Evolutionary conservation across 2,888 invertebrate species (phyloP).

Genomic region (Mantis religiosa): DNA sequence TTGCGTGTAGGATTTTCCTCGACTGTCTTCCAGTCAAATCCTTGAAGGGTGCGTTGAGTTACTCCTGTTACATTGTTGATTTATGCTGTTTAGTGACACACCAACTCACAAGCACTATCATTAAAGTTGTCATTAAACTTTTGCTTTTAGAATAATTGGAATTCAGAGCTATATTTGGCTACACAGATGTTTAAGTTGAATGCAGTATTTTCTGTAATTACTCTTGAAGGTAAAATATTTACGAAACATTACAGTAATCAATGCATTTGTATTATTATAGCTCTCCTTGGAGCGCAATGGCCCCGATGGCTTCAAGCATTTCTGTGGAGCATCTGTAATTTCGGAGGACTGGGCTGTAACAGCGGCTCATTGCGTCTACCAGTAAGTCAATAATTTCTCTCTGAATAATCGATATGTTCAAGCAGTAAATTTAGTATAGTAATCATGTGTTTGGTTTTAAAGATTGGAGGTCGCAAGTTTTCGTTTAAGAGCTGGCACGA

Average conservation of each 20-base stretch:
- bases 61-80: too few relatives aligned
- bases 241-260: not conserved
- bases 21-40: too few relatives aligned
- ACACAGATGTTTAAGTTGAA: too few relatives aligned
- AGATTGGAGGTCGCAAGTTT: not conserved
- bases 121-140: too few relatives aligned
- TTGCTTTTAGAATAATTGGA: too few relatives aligned
- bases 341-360: not conserved
- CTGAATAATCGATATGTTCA: not conserved
- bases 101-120: too few relatives aligned
- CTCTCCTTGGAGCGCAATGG: not conserved
- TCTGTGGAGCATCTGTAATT: not conserved
- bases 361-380: not conserved
- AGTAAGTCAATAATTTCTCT: not conserved
- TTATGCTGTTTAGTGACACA: too few relatives aligned
- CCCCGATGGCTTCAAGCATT: not conserved
- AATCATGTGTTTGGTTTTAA: not conserved
- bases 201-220: too few relatives aligned
- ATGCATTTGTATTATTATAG: not conserved
- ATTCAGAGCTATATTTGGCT: too few relatives aligned
- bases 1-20: too few relatives aligned
- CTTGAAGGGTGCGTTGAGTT: too few relatives aligned
- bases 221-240: too few relatives aligned
- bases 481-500: not conserved
- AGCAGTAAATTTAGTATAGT: not conserved